These are phyloP conservation scores for Patiria pectinifera DNA, from an alignment of 53 echinoderm and acorn worm genomes.

Conservation along the genomic window DNA sequence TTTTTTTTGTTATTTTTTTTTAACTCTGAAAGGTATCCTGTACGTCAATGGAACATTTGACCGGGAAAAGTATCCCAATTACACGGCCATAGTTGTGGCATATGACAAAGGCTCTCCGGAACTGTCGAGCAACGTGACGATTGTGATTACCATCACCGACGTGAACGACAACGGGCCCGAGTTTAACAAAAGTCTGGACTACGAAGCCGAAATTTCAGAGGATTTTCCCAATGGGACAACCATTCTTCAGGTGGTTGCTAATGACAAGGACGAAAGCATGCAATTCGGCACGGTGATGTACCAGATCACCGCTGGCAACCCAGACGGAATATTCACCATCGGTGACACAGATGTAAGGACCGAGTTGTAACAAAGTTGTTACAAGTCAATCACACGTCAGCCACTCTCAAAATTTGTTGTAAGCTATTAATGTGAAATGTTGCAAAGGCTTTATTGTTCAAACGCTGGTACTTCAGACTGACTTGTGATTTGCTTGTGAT, in stretches of 20 bases:
- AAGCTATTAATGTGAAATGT: too few species aligned
- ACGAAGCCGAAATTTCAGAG: slow-evolving; percentile 37
- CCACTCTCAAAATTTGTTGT: too few species aligned
- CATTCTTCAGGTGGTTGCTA: slow-evolving; percentile 62
- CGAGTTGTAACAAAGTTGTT: background rate
- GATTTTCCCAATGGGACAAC: background rate
- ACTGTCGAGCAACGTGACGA: background rate
- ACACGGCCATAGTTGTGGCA: slow-evolving; percentile 50
- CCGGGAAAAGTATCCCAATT: slow-evolving; percentile 51
- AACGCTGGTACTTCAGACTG: too few species aligned
- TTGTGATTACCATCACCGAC: slow-evolving; percentile 61
- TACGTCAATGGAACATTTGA: slow-evolving; percentile 59
- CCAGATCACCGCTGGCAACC: slow-evolving; percentile 62
- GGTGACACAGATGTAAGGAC: slow-evolving; percentile 54
- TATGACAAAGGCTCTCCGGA: slow-evolving; percentile 55
- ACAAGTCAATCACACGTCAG: background rate
- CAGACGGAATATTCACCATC: slow-evolving; percentile 49
- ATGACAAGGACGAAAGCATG: slow-evolving; percentile 56
- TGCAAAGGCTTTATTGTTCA: too few species aligned
- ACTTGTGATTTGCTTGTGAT: too few species aligned
- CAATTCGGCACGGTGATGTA: slow-evolving; percentile 59
- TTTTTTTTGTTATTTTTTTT: background rate
- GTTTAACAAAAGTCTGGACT: slow-evolving; percentile 35
- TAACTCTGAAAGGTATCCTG: slow-evolving; percentile 59
- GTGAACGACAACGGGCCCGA: slow-evolving; percentile 76